Conservation (phyloP, 2,888 invertebrate genomes). For the Rutpela maculata region DNA sequence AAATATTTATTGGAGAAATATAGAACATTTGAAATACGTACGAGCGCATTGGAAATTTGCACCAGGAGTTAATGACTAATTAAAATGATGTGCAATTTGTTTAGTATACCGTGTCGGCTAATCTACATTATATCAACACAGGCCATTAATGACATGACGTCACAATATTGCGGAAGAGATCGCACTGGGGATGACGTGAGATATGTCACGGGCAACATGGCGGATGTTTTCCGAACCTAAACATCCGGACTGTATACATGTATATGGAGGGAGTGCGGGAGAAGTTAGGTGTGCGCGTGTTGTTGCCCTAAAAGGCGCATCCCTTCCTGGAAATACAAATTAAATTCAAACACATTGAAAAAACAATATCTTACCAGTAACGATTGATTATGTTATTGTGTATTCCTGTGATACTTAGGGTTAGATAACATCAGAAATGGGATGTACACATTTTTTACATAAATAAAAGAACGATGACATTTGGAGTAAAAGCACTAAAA, state of each 20-base stretch:
- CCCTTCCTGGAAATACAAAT: slow-evolving; percentile 20
- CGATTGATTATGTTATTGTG: not conserved
- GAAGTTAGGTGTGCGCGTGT: slow-evolving; percentile 33
- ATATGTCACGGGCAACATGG: slow-evolving; percentile 74
- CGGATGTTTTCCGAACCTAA: slow-evolving; percentile 70
- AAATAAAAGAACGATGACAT: slow-evolving; percentile 47
- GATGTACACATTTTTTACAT: slow-evolving; percentile 34
- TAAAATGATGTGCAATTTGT: slow-evolving; percentile 33
- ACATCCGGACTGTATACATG: slow-evolving; percentile 63
- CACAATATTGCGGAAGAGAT: slow-evolving; percentile 65
- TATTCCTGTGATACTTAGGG: slow-evolving; percentile 27
- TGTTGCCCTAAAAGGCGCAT: slow-evolving; percentile 41
- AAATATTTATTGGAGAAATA: not conserved
- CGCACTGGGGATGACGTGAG: slow-evolving; percentile 71
- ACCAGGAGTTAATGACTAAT: slow-evolving; percentile 8
- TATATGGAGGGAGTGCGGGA: slow-evolving; percentile 37
- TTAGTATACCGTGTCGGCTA: slow-evolving; percentile 56
- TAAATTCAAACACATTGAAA: not conserved
- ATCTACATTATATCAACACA: slow-evolving; percentile 64
- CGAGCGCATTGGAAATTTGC: not conserved
- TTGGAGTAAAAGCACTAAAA: slow-evolving; percentile 47
- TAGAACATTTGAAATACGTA: not conserved
- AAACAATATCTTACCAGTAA: slow-evolving; percentile 4
- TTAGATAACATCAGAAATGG: slow-evolving; percentile 13
- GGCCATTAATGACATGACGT: slow-evolving; percentile 69